phyloP scores from a whole-genome alignment of 2,113 vertebrate species.

The Gnathonemus echidnorhynchus region DNA sequence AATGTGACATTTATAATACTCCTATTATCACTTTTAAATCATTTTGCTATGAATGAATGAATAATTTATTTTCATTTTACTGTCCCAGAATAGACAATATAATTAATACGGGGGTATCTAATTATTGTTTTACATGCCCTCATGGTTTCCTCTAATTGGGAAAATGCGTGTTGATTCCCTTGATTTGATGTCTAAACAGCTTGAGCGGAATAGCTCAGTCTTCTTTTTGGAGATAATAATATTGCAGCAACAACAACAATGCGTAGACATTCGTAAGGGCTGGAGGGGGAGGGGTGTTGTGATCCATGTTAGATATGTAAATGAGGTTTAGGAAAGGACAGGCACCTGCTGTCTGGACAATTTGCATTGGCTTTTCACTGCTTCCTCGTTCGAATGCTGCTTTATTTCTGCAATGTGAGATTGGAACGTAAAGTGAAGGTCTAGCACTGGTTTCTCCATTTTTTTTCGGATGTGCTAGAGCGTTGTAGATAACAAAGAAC shows the following conservation, averaged over 20 bases:
- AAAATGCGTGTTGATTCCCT: neutral
- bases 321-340: conserved; percentile 43
- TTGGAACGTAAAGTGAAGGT: conserved; percentile 28
- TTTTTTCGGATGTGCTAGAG: conserved; percentile 2
- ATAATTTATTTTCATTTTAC: conserved; percentile 1
- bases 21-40: neutral
- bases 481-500: conserved; percentile 44
- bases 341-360: conserved; percentile 48
- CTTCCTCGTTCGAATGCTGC: conserved; percentile 38
- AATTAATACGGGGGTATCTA: neutral
- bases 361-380: conserved; percentile 40
- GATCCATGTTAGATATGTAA: conserved; percentile 46
- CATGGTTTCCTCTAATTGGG: neutral
- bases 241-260: conserved; percentile 15
- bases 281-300: conserved; percentile 28
- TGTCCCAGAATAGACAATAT: neutral
- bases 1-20: neutral
- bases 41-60: neutral
- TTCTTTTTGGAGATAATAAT: neutral
- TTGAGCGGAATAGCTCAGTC: neutral
- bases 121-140: neutral
- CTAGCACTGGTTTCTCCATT: conserved; percentile 30
- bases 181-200: neutral
- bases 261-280: conserved; percentile 24
- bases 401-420: conserved; percentile 33